Evolutionary conservation across 2,113 vertebrate species (phyloP).

Genomic region (Epinephelus cyanopodus): DNA sequence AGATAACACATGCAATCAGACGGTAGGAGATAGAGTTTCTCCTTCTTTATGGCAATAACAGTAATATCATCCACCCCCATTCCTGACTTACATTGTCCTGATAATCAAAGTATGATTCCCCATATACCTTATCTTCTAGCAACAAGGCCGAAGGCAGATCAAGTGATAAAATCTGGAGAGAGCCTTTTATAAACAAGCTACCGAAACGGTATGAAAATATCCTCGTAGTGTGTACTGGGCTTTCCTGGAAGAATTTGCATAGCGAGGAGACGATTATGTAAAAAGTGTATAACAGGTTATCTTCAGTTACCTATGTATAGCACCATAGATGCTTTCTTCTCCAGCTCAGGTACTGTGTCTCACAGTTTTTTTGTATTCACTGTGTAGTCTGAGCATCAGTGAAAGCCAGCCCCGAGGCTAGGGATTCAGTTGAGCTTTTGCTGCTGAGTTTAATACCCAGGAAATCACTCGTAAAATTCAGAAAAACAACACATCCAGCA

Average conservation of each 20-base stretch:
- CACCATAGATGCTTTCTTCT: background rate
- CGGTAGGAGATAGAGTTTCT: slow-evolving; percentile 54
- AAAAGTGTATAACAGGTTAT: slow-evolving; percentile 47
- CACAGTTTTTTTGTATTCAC: slow-evolving; percentile 29
- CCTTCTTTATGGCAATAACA: slow-evolving; percentile 47
- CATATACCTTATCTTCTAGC: slow-evolving; percentile 38
- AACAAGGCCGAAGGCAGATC: slow-evolving; percentile 21
- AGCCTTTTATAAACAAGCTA: slow-evolving; percentile 30
- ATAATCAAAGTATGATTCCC: slow-evolving; percentile 15
- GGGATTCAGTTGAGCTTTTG: slow-evolving; percentile 44
- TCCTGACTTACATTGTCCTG: slow-evolving; percentile 22
- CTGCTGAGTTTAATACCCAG: slow-evolving; percentile 12
- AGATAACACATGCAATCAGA: slow-evolving; percentile 37
- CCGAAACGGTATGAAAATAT: slow-evolving; percentile 2
- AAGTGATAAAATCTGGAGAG: background rate
- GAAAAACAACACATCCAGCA: slow-evolving; percentile 29
- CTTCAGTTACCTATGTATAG: slow-evolving; percentile 23
- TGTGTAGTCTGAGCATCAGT: slow-evolving; percentile 9
- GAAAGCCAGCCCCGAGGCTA: slow-evolving; percentile 40
- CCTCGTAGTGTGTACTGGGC: background rate
- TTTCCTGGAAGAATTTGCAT: slow-evolving; percentile 38
- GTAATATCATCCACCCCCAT: slow-evolving; percentile 39
- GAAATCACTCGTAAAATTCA: slow-evolving; percentile 32
- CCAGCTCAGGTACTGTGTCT: slow-evolving; percentile 18
- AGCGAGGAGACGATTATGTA: slow-evolving; percentile 26